phyloP scores from a whole-genome alignment of 1,140 invertebrate species.

The Brachionus asplanchnoidis region DNA sequence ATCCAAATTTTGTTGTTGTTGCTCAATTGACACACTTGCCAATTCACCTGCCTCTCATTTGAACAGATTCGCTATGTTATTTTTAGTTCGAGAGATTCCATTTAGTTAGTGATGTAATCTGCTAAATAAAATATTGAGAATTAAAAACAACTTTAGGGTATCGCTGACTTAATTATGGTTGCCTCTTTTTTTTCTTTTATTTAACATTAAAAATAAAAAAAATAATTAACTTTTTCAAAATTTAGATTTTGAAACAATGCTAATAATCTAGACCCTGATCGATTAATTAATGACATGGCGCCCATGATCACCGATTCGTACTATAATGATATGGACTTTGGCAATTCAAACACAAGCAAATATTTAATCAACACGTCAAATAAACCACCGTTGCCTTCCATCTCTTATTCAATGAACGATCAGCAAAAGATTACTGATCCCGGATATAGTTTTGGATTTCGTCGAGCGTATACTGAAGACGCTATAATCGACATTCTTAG shows the following conservation, averaged over 20 bases:
- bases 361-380: background rate
- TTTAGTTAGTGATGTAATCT: background rate
- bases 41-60: background rate
- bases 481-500: background rate
- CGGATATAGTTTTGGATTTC: background rate
- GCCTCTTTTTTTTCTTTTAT: background rate
- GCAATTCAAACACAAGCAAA: conserved; percentile 5
- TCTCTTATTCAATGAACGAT: conserved; percentile 5
- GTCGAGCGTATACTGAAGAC: conserved; percentile 6
- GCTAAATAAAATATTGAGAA: background rate
- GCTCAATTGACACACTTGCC: background rate
- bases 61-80: background rate
- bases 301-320: conserved; percentile 41
- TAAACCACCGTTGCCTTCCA: background rate
- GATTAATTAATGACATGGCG: background rate
- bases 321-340: conserved; percentile 27
- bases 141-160: background rate
- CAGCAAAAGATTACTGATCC: background rate
- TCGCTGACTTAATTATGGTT: background rate
- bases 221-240: background rate
- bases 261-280: background rate
- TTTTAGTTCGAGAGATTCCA: background rate
- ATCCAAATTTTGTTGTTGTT: background rate
- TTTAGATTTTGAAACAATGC: background rate
- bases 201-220: background rate